Evolutionary conservation across 92 coral and sea anemone genomes (phyloP).

Genomic region (Siderastrea siderea): DNA sequence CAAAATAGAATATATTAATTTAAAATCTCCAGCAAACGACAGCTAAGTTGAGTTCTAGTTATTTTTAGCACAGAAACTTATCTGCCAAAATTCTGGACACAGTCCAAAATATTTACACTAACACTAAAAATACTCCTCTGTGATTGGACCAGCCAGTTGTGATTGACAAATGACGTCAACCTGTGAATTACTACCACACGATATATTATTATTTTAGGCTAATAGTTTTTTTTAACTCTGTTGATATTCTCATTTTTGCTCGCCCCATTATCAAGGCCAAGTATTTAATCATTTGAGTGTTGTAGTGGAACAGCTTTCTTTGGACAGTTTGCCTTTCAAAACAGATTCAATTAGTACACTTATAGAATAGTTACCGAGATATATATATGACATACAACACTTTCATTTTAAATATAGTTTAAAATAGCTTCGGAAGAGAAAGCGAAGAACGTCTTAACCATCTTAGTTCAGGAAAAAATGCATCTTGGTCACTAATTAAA

Average conservation of each 20-base stretch:
- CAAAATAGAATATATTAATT: neutral
- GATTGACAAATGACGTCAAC: constrained; percentile 5
- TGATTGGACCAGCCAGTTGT: constrained; percentile 51
- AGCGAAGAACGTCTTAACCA: neutral
- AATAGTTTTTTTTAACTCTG: neutral
- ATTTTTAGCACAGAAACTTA: neutral
- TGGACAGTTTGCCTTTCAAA: neutral
- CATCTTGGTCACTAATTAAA: neutral
- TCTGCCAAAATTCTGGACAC: neutral
- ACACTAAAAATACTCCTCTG: neutral
- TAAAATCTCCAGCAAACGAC: neutral
- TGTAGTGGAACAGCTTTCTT: neutral
- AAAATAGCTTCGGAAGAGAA: neutral
- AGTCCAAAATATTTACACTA: constrained; percentile 15
- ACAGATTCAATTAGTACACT: neutral
- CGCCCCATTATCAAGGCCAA: neutral
- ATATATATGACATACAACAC: neutral
- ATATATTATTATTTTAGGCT: neutral
- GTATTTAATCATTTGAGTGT: neutral
- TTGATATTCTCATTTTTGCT: neutral
- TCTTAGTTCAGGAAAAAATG: neutral
- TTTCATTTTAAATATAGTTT: constrained; percentile 4
- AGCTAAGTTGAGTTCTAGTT: neutral
- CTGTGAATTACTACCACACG: neutral
- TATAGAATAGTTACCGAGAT: neutral